These are phyloP conservation scores for Cheilosia scutellata DNA, from an alignment of 2,888 invertebrate species.

Conservation along the genomic window DNA sequence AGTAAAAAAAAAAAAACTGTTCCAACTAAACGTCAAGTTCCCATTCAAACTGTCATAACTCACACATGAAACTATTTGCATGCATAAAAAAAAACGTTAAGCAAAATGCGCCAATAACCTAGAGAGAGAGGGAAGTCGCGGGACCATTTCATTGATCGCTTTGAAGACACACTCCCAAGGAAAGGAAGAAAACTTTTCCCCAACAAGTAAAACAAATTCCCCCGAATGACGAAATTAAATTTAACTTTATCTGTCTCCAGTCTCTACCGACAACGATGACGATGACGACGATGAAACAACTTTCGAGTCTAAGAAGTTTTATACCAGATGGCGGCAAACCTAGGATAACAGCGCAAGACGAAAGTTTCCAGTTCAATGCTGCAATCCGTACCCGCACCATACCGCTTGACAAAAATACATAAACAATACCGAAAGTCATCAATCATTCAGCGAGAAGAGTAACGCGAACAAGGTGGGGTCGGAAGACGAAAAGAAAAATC, in stretches of 20 bases:
- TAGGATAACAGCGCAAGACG: constrained; percentile 58
- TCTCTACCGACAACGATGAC: constrained; percentile 22
- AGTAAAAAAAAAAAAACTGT: not conserved
- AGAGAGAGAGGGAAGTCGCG: not conserved
- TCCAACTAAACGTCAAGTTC: constrained; percentile 57
- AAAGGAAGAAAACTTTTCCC: constrained; percentile 3
- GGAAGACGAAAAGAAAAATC: constrained; percentile 33
- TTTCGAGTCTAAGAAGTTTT: constrained; percentile 57
- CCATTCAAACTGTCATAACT: constrained; percentile 65
- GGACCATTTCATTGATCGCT: constrained; percentile 48
- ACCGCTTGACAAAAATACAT: constrained; percentile 51
- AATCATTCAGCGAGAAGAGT: constrained; percentile 62
- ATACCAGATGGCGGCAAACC: constrained; percentile 71
- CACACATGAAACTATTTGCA: constrained; percentile 57
- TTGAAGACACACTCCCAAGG: constrained; percentile 22
- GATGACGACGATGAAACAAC: constrained; percentile 38
- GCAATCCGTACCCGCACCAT: constrained; percentile 6
- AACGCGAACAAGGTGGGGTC: constrained; percentile 36
- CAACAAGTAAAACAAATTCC: constrained; percentile 53
- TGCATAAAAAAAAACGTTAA: constrained; percentile 7
- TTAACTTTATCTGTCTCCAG: constrained; percentile 70
- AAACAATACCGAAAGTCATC: constrained; percentile 73
- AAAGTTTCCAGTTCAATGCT: constrained; percentile 68
- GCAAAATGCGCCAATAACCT: constrained; percentile 46
- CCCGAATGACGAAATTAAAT: constrained; percentile 69